These are phyloP conservation scores for Pachycephus smyrnensis DNA, from an alignment of 2,888 invertebrate genomes.

Conservation along the genomic window DNA sequence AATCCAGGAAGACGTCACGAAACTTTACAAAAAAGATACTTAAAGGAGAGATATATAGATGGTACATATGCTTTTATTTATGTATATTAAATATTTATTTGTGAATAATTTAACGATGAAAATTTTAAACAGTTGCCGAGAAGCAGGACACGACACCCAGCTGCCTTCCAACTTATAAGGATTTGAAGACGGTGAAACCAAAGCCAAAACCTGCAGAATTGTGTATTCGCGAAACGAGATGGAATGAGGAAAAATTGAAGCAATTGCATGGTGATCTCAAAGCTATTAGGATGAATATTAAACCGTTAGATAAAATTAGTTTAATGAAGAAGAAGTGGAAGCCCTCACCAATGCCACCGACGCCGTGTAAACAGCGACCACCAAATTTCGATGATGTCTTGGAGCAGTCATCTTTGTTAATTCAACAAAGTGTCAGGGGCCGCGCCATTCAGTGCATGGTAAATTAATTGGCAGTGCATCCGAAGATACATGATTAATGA, in stretches of 20 bases:
- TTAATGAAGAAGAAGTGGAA: constrained; percentile 44
- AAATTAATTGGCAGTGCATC: constrained; percentile 32
- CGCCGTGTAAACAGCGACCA: background rate
- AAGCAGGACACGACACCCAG: constrained; percentile 68
- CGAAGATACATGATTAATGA: background rate
- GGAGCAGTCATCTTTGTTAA: constrained; percentile 71
- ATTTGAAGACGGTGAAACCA: constrained; percentile 66
- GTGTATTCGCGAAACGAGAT: constrained; percentile 74
- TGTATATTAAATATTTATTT: constrained; percentile 8
- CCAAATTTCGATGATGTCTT: constrained; percentile 60
- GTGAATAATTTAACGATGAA: background rate
- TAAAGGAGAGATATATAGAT: constrained; percentile 31
- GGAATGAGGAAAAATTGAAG: constrained; percentile 74
- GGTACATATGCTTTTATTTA: constrained; percentile 30
- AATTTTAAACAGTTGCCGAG: constrained; percentile 65
- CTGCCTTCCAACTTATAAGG: constrained; percentile 69
- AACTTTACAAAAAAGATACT: constrained; percentile 35
- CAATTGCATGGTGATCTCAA: constrained; percentile 73
- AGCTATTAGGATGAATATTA: constrained; percentile 56
- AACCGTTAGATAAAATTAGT: constrained; percentile 24
- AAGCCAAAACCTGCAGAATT: constrained; percentile 54
- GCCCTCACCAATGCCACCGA: constrained; percentile 26
- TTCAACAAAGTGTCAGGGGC: constrained; percentile 78
- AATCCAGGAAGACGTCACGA: constrained; percentile 75
- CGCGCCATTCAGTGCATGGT: constrained; percentile 80